phyloP scores from a whole-genome alignment of 2,888 invertebrate genomes.

The Mythimna pallens region DNA sequence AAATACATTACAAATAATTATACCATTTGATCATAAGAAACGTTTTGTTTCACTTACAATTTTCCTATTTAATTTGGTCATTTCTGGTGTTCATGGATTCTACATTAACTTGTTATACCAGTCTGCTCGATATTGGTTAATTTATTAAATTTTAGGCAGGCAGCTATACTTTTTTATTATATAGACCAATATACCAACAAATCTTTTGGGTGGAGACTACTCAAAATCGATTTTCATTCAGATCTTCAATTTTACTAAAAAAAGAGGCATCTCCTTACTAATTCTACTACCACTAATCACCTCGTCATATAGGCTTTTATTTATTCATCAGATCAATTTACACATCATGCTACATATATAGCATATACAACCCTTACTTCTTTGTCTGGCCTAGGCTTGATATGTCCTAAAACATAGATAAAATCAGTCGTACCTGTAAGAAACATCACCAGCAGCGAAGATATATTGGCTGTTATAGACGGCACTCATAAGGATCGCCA shows the following conservation, averaged over 20 bases:
- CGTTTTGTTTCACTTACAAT: too few species aligned
- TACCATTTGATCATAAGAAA: background rate
- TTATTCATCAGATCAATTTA: too few species aligned
- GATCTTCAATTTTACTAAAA: too few species aligned
- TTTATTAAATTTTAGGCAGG: background rate
- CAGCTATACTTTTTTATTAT: too few species aligned
- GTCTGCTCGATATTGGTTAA: background rate
- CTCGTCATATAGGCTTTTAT: too few species aligned
- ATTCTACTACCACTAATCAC: too few species aligned
- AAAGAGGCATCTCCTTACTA: background rate
- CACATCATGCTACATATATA: background rate
- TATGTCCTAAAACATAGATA: background rate
- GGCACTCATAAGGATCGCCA: conserved; percentile 86
- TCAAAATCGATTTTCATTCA: too few species aligned
- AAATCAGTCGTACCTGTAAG: conserved; percentile 65
- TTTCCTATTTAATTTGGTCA: background rate
- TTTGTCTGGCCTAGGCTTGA: background rate
- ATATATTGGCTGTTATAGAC: conserved; percentile 87
- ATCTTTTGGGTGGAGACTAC: too few species aligned
- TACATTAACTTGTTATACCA: too few species aligned
- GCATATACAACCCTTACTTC: too few species aligned
- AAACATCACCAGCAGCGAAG: conserved; percentile 85
- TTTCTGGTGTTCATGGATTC: background rate
- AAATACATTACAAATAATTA: background rate
- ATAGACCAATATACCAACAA: too few species aligned